These are phyloP conservation scores for Apogon talboti DNA, from an alignment of 2,797 vertebrate genomes.

Conservation along the genomic window DNA sequence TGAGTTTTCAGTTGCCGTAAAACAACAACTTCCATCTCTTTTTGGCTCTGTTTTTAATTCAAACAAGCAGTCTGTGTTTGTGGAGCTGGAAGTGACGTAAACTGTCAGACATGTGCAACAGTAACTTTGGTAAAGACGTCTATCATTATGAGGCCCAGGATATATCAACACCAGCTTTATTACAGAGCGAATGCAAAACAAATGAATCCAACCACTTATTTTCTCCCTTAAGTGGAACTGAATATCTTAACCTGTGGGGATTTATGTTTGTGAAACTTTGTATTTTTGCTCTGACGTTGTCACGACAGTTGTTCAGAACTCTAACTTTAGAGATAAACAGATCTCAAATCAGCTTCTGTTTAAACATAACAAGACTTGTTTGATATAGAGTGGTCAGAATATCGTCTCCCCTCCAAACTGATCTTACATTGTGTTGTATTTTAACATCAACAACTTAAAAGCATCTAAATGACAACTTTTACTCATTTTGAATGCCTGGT, in stretches of 20 bases:
- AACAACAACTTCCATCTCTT: constrained; percentile 36
- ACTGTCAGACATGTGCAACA: constrained; percentile 32
- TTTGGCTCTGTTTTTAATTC: constrained; percentile 17
- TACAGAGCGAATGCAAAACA: constrained; percentile 35
- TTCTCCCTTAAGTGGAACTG: not conserved
- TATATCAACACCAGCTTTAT: constrained; percentile 38
- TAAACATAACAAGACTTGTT: not conserved
- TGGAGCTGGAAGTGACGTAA: constrained; percentile 39
- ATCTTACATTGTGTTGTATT: constrained; percentile 14
- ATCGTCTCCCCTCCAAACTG: not conserved
- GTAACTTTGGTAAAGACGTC: constrained; percentile 29
- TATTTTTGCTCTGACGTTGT: constrained; percentile 12
- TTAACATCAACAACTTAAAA: not conserved
- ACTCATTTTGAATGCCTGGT: not conserved
- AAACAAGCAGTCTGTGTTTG: constrained; percentile 29
- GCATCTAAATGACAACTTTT: too few relatives aligned
- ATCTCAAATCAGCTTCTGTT: not conserved
- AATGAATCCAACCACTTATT: constrained; percentile 6
- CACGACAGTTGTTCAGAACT: not conserved
- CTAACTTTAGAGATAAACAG: not conserved
- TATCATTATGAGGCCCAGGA: constrained; percentile 46
- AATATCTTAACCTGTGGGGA: constrained; percentile 1
- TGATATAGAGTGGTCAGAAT: constrained; percentile 5
- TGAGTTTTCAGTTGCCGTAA: not conserved
- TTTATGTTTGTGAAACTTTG: constrained; percentile 5